Evolutionary conservation across 2,113 vertebrate genomes (phyloP), one percentile per base, ranked within the genome.

Genomic region (Aix galericulata): DNA sequence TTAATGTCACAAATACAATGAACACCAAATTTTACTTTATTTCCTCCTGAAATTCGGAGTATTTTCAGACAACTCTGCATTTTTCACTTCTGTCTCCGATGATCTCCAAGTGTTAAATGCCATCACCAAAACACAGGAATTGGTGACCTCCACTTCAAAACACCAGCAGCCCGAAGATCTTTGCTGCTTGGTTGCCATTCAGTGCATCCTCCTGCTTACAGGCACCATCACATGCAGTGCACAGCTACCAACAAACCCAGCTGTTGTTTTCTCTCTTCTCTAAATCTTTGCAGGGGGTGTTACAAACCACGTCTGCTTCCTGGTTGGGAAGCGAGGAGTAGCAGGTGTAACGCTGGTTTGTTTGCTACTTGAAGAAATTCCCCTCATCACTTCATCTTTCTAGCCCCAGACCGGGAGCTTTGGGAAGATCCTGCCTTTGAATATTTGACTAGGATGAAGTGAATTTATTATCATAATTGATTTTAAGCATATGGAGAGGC

Each of bases 141-240:
- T 20, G 9, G 14, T 11, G 55, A 74, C 11, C 26, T 74, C 42
- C 5, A 2, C 40, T 62, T 56, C 3, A 3, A 55, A 73, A 8
- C 7, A 27, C 22, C 31, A 78, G 36, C 40, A 83, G 68, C 18
- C 42, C 46, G 14, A 53, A 71, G 42, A 72, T 17, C 44, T 36
- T 84, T 62, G 26, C 56, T 0, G 0, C 32, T 22, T 3, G 3
- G 53, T 55, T 50, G 23, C 23, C 27, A 44, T 32, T 9, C 21
- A 17, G n/a, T 1, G 7, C 34, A 68, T n/a, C 29, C 67, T 66
- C 1, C 0, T 29, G 25, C 21, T 58, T 53, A 72, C 5, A 86
- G 63, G 48, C 36, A 7, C 7, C 18, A 16, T 17, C n/a, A 42
- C 38, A 22, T 50, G 21, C 86, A 36, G 17, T 4, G 17, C 34